phyloP scores from a whole-genome alignment of 1,140 invertebrate species.

The Anagrus nilaparvatae region DNA sequence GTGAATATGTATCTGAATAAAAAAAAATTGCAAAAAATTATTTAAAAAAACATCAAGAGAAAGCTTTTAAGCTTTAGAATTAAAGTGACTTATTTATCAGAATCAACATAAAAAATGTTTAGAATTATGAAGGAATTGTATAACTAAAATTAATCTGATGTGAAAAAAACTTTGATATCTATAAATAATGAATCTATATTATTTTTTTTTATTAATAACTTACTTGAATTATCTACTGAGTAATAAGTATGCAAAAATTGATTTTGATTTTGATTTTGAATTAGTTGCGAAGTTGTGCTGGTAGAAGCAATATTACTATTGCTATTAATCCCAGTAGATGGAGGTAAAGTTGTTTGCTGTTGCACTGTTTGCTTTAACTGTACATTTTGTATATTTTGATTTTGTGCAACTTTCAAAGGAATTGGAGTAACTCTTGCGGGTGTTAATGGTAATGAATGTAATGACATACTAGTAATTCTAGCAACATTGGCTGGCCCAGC shows the following conservation, averaged over 20 bases:
- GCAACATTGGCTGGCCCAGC: slow-evolving; percentile 31
- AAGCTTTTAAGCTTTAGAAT: too few relatives aligned
- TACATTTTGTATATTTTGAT: slow-evolving; percentile 28
- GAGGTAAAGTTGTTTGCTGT: slow-evolving; percentile 10
- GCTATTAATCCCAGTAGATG: too few relatives aligned
- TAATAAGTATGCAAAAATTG: slow-evolving; percentile 35
- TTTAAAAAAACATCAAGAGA: neutral
- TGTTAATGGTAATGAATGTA: slow-evolving; percentile 35
- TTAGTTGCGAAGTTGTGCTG: slow-evolving; percentile 20
- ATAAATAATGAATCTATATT: neutral
- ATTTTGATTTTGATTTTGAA: slow-evolving; percentile 33
- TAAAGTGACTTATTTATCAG: too few relatives aligned
- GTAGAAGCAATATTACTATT: slow-evolving; percentile 18
- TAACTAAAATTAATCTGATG: too few relatives aligned
- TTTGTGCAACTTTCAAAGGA: slow-evolving; percentile 28
- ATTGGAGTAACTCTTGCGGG: slow-evolving; percentile 27
- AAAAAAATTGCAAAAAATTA: slow-evolving; percentile 5
- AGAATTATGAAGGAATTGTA: too few relatives aligned
- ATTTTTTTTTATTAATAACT: slow-evolving; percentile 3
- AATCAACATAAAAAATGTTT: too few relatives aligned
- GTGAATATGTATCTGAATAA: slow-evolving; percentile 30
- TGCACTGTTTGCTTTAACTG: slow-evolving; percentile 19
- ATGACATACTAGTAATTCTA: slow-evolving; percentile 35
- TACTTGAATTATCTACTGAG: slow-evolving; percentile 33
- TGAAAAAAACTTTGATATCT: too few relatives aligned